phyloP scores from a whole-genome alignment of 2,113 vertebrate genomes.

The Sturnira hondurensis region DNA sequence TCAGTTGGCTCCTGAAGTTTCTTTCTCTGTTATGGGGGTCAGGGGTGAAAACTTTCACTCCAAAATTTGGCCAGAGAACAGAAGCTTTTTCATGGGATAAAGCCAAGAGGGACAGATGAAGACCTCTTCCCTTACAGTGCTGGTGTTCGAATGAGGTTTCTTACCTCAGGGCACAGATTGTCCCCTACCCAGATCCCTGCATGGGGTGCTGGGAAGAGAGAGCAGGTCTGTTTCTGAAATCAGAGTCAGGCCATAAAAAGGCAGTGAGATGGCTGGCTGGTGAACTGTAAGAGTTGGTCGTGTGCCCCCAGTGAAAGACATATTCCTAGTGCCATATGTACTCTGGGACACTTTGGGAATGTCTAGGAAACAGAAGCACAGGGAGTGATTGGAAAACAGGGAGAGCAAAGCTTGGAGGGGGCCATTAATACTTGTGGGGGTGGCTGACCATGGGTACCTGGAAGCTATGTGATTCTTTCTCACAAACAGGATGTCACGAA shows the following conservation, averaged over 20 bases:
- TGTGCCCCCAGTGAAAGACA: background rate
- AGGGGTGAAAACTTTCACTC: background rate
- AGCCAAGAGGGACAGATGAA: background rate
- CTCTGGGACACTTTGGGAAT: constrained; percentile 30
- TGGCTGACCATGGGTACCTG: too few relatives aligned
- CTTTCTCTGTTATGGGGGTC: background rate
- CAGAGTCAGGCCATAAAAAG: accelerated
- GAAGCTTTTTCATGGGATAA: background rate
- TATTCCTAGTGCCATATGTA: constrained; percentile 21
- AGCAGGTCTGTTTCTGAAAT: too few relatives aligned
- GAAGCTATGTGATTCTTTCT: background rate
- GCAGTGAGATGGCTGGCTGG: background rate
- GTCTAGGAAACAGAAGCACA: constrained; percentile 58
- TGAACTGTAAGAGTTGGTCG: background rate
- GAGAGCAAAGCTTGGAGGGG: background rate
- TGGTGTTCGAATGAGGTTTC: background rate
- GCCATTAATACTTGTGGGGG: background rate
- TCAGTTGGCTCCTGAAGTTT: background rate
- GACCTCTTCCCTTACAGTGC: background rate
- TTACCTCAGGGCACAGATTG: too few relatives aligned
- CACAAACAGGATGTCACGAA: background rate
- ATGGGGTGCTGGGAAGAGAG: background rate
- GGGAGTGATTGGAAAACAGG: constrained; percentile 49
- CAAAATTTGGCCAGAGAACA: background rate
- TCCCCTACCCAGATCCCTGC: too few relatives aligned